These are phyloP conservation scores for Stenotaenia linearis DNA, from an alignment of 2,888 invertebrate genomes.

Conservation along the genomic window DNA sequence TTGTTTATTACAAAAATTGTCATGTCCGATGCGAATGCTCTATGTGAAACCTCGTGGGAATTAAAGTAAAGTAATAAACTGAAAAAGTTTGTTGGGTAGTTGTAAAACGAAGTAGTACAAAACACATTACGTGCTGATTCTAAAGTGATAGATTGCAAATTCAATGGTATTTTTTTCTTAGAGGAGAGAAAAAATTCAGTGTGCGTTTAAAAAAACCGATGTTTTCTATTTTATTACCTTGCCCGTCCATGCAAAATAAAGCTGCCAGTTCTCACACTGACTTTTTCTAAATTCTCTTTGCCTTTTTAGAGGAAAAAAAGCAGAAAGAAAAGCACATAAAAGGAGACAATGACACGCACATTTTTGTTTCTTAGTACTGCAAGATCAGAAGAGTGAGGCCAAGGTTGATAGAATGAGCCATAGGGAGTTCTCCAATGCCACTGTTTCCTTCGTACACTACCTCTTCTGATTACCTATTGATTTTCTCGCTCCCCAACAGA, in stretches of 20 bases:
- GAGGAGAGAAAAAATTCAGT: no score
- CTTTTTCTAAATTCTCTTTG: neutral
- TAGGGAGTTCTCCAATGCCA: neutral
- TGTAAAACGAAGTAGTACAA: no score
- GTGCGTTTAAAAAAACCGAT: no score
- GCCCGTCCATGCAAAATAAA: neutral
- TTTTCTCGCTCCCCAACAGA: neutral
- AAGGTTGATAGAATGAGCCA: neutral
- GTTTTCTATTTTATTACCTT: no score
- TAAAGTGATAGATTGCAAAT: no score
- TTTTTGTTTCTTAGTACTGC: neutral
- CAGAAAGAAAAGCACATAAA: neutral
- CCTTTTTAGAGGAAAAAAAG: neutral
- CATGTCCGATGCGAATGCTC: no score
- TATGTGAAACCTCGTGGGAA: no score
- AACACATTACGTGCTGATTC: no score
- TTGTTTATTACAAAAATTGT: no score
- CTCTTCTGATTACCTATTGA: neutral
- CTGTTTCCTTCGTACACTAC: neutral
- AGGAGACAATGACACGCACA: neutral
- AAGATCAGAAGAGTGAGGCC: neutral
- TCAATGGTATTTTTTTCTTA: no score
- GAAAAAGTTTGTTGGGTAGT: no score
- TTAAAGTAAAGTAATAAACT: no score
- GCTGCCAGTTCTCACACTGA: neutral